phyloP scores from a whole-genome alignment of 2,888 invertebrate species.

The Drosophila histrio region DNA sequence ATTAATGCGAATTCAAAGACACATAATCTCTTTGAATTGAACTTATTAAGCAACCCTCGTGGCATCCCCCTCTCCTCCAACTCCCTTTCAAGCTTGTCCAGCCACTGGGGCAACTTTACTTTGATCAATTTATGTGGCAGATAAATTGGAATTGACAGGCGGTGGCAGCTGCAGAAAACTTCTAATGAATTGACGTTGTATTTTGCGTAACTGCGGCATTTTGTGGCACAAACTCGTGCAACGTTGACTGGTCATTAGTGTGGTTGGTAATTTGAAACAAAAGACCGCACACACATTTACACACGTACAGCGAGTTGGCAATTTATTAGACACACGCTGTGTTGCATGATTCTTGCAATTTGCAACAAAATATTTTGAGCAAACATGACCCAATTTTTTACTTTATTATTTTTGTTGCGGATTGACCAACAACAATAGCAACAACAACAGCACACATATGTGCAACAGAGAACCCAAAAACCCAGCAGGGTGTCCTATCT shows the following conservation, averaged over 20 bases:
- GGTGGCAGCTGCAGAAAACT: slow-evolving; percentile 48
- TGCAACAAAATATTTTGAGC: slow-evolving; percentile 63
- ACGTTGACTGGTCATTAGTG: slow-evolving; percentile 29
- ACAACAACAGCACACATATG: slow-evolving; percentile 1
- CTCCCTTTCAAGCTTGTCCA: slow-evolving; percentile 1
- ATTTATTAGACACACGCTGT: slow-evolving; percentile 76
- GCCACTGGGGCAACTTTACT: neutral
- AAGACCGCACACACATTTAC: slow-evolving; percentile 29
- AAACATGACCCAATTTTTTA: slow-evolving; percentile 77
- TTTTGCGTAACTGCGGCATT: slow-evolving; percentile 62
- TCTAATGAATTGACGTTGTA: slow-evolving; percentile 36
- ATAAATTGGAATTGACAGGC: slow-evolving; percentile 33
- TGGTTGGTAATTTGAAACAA: slow-evolving; percentile 51
- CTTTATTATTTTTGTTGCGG: slow-evolving; percentile 5
- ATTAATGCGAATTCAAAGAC: neutral
- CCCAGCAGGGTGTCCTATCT: slow-evolving; percentile 52
- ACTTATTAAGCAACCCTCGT: neutral
- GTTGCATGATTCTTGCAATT: slow-evolving; percentile 73
- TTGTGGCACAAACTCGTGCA: slow-evolving; percentile 30
- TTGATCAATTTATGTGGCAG: slow-evolving; percentile 48
- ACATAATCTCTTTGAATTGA: neutral
- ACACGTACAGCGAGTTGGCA: slow-evolving; percentile 37
- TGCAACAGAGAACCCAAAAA: slow-evolving; percentile 46
- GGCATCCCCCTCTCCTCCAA: slow-evolving; percentile 16
- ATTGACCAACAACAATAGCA: slow-evolving; percentile 4